Evolutionary conservation across 2,888 invertebrate species (phyloP).

Genomic region (Hydraecia micacea): DNA sequence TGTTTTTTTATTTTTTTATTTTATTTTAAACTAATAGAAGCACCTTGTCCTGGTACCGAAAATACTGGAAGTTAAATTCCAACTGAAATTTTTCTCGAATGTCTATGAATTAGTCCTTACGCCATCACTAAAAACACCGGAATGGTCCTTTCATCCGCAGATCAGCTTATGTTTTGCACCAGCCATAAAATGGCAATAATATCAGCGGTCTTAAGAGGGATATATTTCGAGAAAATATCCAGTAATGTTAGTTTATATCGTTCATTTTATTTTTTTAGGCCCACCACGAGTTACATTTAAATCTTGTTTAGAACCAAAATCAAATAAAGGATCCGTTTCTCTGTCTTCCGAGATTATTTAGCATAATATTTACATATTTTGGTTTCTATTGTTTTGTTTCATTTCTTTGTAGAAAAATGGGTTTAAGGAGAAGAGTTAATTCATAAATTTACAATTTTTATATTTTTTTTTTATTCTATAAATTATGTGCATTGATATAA

Average conservation of each 20-base stretch:
- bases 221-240: conserved; percentile 70
- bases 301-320: conserved; percentile 60
- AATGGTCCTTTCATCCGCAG: conserved; percentile 59
- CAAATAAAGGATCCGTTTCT: conserved; percentile 50
- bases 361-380: conserved; percentile 51
- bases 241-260: conserved; percentile 68
- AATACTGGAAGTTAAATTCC: neutral
- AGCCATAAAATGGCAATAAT: conserved; percentile 65
- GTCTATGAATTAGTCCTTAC: conserved; percentile 39
- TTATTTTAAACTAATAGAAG: too few species aligned
- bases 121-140: conserved; percentile 46
- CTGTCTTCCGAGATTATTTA: conserved; percentile 50
- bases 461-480: fast-evolving
- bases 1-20: too few species aligned
- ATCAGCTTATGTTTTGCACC: conserved; percentile 67
- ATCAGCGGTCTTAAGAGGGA: conserved; percentile 66
- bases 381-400: conserved; percentile 9
- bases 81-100: neutral
- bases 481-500: neutral
- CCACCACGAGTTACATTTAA: conserved; percentile 57
- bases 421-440: neutral
- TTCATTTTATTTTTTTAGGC: conserved; percentile 63
- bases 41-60: too few species aligned
- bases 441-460: neutral
- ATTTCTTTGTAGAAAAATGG: neutral